A percentile compares a stretch with the other conserved stretches of the same genome.
phyloP scores from a whole-genome alignment of 2,888 invertebrate species.

The Trilocha varians region DNA sequence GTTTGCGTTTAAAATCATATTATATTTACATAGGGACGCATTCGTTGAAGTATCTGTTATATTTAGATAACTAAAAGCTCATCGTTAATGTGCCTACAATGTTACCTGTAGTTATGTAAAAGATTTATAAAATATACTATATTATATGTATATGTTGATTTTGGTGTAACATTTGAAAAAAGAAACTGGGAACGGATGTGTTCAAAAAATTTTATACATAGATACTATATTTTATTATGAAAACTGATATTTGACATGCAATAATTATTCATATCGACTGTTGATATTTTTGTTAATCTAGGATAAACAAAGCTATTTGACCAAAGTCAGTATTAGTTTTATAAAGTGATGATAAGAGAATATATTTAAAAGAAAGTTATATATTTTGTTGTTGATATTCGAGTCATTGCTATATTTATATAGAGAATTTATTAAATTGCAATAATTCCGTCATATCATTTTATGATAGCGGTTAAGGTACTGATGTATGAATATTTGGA shows the following conservation, averaged over 20 bases:
- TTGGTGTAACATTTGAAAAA: conserved; percentile 18
- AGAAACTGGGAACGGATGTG: conserved; percentile 37
- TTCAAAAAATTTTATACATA: conserved; percentile 57
- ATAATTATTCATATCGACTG: conserved; percentile 67
- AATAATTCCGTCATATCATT: conserved; percentile 62
- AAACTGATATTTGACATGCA: conserved; percentile 64
- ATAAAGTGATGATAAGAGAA: conserved; percentile 54
- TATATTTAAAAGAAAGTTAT: conserved; percentile 36
- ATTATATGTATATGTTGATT: conserved; percentile 38
- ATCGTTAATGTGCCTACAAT: conserved; percentile 69
- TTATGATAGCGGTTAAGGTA: conserved; percentile 45
- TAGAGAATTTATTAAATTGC: conserved; percentile 40
- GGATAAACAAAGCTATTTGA: conserved; percentile 72
- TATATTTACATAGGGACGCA: too few relatives aligned
- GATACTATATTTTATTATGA: conserved; percentile 41
- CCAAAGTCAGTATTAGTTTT: conserved; percentile 73
- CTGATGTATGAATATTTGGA: conserved; percentile 39
- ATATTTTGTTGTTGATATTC: conserved; percentile 47
- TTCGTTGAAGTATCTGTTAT: too few relatives aligned
- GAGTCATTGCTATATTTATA: conserved; percentile 56
- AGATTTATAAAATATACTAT: conserved; percentile 40
- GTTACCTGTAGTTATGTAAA: conserved; percentile 68
- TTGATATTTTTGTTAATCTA: conserved; percentile 69
- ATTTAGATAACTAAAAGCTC: conserved; percentile 53
- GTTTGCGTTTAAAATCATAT: too few relatives aligned